Base-by-base conservation (phyloP, 53 echinoderm and acorn worm species). In the Temnopleurus reevesii region DNA sequence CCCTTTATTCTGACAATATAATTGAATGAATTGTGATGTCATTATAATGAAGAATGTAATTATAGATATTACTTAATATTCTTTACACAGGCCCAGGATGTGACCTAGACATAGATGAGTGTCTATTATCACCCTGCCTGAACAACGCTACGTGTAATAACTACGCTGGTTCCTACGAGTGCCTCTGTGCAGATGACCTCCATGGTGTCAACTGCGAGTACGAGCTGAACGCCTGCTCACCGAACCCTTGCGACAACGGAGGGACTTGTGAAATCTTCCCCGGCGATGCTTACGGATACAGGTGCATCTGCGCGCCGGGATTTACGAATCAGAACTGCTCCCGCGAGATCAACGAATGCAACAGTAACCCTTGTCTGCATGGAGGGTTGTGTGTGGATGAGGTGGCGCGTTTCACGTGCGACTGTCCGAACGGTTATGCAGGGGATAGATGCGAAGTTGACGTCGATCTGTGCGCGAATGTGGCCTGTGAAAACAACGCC, bases 81-180 rank as follows among this genome's bases (percentile, higher is more conserved):
- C 3, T 47, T n/a, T 0, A 0, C 8, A 28, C 66, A 93, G 93
- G 93, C 21, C 30, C 79, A 1, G 71, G 64, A 23, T 93, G 93
- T 55, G 93, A 93, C 53, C 29, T 87, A 29, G 86, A 93, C 38
- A 91, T 87, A 28, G 49, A 91, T 26, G 93, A 93, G 21, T 93
- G 93, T 91, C 35, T 45, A 15, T 57, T 57, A 1, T 6, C 26
- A 36, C 85, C 85, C 1, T 85, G 85, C 30, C 85, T 59, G 27
- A 85, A 85, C 85, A 85, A 60, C 60, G 85, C 58, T 59, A 85
- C 85, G 1, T 85, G 85, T 29, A 17, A 59, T 9, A 60, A 85
- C 45, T 59, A 85, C 24, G 35, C 36, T 23, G 59, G 58, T 15
- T 34, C 2, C 24, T 85, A 60, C 33, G 85, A 60, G 23, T 85